Conservation (phyloP, 1,140 invertebrate species). For the Tribolium castaneum region DNA sequence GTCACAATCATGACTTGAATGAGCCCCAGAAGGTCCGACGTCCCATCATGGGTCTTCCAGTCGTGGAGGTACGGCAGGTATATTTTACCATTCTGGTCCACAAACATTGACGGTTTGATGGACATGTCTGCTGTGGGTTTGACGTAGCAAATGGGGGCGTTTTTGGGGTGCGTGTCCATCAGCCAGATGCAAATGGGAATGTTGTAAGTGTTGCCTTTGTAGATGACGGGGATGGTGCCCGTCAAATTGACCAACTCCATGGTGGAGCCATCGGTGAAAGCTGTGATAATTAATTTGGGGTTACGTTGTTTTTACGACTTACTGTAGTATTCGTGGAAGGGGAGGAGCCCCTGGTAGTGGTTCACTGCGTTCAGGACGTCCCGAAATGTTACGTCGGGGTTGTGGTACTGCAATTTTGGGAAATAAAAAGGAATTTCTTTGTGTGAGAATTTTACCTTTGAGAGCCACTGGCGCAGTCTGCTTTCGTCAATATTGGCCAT, state of each 20-base stretch:
- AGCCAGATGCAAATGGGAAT: slow-evolving; percentile 98
- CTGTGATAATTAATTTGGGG: slow-evolving; percentile 66
- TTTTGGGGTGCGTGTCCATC: slow-evolving; percentile 96
- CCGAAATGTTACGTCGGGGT: slow-evolving; percentile 78
- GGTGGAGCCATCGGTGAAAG: slow-evolving; percentile 89
- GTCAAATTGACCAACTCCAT: slow-evolving; percentile 87
- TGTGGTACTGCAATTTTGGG: slow-evolving; percentile 71
- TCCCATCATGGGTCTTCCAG: slow-evolving; percentile 80
- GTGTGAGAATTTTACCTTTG: slow-evolving; percentile 4
- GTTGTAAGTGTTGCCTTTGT: slow-evolving; percentile 92
- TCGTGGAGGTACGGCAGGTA: slow-evolving; percentile 97
- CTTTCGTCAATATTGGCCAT: slow-evolving; percentile 12
- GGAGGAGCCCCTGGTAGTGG: slow-evolving; percentile 78
- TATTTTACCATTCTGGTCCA: slow-evolving; percentile 95
- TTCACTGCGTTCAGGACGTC: slow-evolving; percentile 79
- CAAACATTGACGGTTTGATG: slow-evolving; percentile 93
- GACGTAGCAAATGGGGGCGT: slow-evolving; percentile 98
- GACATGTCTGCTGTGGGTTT: slow-evolving; percentile 95
- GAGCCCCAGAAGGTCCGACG: slow-evolving; percentile 85
- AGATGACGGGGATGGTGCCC: slow-evolving; percentile 93
- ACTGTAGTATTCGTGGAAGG: slow-evolving; percentile 75
- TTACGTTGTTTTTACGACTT: slow-evolving; percentile 57
- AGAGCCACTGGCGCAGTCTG: slow-evolving; percentile 16
- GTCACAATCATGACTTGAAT: slow-evolving; percentile 93
- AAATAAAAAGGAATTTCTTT: background rate